Percentiles rank a stretch among this genome's conserved stretches.
Conservation (phyloP, 2,113 vertebrate genomes). For the Pampusana beccarii region DNA sequence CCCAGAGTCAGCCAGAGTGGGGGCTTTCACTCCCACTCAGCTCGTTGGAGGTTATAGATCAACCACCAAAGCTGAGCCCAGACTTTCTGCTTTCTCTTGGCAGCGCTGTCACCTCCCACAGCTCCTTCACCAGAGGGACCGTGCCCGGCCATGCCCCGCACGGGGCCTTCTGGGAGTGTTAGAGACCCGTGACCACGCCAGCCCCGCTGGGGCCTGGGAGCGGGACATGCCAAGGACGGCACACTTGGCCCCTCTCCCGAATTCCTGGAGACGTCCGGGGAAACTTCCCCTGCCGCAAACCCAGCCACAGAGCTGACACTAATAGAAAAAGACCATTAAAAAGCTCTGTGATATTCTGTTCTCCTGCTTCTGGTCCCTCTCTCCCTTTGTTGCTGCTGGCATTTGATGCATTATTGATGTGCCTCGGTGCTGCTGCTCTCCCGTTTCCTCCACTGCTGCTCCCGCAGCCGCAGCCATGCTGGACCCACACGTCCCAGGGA, state of each 20-base stretch:
- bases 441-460: constrained; percentile 55
- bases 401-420: constrained; percentile 90
- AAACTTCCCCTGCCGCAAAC: constrained; percentile 65
- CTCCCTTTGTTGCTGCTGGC: constrained; percentile 90
- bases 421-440: constrained; percentile 76
- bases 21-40: too few species aligned
- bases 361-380: constrained; percentile 81
- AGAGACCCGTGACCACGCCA: background rate
- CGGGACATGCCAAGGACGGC: background rate
- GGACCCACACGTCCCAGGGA: accelerated
- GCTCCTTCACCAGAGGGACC: background rate
- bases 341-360: constrained; percentile 81
- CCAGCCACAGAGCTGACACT: constrained; percentile 79
- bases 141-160: too few species aligned
- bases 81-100: too few species aligned
- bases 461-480: background rate
- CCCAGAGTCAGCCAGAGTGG: too few species aligned
- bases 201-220: background rate
- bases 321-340: constrained; percentile 88
- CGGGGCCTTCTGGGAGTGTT: background rate
- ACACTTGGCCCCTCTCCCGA: constrained; percentile 7
- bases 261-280: constrained; percentile 29
- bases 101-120: background rate
- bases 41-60: too few species aligned
- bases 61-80: too few species aligned